These are phyloP conservation scores for Drosophila fulvimacula DNA, from an alignment of 2,888 invertebrate genomes.

Conservation along the genomic window DNA sequence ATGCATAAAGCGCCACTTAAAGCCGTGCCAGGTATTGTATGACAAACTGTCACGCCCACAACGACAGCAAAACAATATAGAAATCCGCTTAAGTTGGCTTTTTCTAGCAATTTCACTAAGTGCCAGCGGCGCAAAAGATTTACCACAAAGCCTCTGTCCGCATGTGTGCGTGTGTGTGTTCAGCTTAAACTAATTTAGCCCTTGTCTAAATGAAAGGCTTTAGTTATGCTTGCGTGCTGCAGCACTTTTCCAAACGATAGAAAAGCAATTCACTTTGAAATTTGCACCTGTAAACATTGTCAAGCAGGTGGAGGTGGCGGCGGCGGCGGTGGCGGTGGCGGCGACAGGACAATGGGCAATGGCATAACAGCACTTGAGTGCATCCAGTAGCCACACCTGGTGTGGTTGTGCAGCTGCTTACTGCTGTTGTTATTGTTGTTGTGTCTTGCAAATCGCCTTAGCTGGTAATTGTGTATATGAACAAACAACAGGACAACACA, in stretches of 20 bases:
- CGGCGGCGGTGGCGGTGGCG: constrained; percentile 36
- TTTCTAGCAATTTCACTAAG: constrained; percentile 67
- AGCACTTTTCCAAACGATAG: constrained; percentile 80
- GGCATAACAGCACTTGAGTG: constrained; percentile 71
- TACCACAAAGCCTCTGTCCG: constrained; percentile 30
- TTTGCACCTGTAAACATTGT: constrained; percentile 81
- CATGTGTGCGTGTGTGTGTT: constrained; percentile 16
- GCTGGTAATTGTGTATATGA: constrained; percentile 77
- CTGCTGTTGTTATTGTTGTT: constrained; percentile 25
- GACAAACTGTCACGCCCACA: constrained; percentile 58
- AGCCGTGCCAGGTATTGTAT: constrained; percentile 50
- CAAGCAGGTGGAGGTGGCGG: constrained; percentile 55
- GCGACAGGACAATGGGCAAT: constrained; percentile 67
- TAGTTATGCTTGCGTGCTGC: constrained; percentile 70
- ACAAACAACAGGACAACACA: constrained; percentile 55
- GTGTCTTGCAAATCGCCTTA: constrained; percentile 74
- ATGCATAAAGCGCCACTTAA: constrained; percentile 56
- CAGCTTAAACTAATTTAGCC: constrained; percentile 64
- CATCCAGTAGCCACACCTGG: constrained; percentile 64
- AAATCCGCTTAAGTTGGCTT: constrained; percentile 68
- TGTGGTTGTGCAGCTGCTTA: constrained; percentile 20
- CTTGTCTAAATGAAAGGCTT: constrained; percentile 48
- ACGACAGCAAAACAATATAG: constrained; percentile 42
- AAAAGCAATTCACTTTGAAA: constrained; percentile 81
- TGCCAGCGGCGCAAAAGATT: constrained; percentile 58